Conservation (phyloP, 2,797 vertebrate species). For the Parambassis ranga region DNA sequence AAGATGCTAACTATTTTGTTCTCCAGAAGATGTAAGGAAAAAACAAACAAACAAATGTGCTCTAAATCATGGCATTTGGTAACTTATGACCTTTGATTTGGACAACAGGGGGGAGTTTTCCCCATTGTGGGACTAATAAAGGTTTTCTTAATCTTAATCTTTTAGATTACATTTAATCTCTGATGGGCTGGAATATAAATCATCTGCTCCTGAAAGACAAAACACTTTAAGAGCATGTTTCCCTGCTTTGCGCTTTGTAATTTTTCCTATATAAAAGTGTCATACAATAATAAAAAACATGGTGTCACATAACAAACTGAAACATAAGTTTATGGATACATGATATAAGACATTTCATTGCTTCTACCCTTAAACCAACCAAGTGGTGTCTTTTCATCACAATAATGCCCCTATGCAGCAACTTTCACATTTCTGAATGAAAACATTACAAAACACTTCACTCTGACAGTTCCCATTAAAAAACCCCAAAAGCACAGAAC, state of each 20-base stretch:
- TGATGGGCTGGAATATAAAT: constrained; percentile 13
- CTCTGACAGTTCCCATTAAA: constrained; percentile 38
- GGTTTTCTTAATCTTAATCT: too few relatives aligned
- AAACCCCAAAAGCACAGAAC: constrained; percentile 42
- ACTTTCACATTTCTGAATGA: constrained; percentile 80
- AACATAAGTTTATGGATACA: constrained; percentile 51
- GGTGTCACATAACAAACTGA: constrained; percentile 53
- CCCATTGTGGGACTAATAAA: too few relatives aligned
- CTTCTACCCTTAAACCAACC: constrained; percentile 71
- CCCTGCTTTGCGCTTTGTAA: constrained; percentile 65
- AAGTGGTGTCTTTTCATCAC: constrained; percentile 65
- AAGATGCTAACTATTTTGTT: constrained; percentile 56
- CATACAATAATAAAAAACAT: constrained; percentile 46
- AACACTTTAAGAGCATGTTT: constrained; percentile 37
- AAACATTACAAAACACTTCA: constrained; percentile 71
- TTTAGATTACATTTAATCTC: background rate
- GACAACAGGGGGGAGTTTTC: background rate
- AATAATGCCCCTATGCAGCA: constrained; percentile 78
- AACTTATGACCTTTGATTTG: background rate
- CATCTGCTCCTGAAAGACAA: constrained; percentile 29
- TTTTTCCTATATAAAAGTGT: constrained; percentile 51
- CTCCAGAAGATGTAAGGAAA: constrained; percentile 51
- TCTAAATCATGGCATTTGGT: constrained; percentile 9
- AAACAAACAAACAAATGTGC: constrained; percentile 25
- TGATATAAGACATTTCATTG: constrained; percentile 54